Conservation (phyloP, 2,113 vertebrate genomes). For the Meriones unguiculatus region DNA sequence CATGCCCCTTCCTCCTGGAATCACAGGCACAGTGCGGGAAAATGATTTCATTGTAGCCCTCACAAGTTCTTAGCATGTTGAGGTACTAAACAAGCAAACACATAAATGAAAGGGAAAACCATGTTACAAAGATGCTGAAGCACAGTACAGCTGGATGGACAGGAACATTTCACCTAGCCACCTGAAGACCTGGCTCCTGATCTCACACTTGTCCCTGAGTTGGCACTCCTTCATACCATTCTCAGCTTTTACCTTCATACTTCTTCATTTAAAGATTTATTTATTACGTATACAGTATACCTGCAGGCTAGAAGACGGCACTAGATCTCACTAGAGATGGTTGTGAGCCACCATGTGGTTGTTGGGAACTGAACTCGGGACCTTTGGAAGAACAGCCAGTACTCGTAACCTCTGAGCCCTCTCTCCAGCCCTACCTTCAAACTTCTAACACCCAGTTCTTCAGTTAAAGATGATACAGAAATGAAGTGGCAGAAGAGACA, state of each 20-base stretch:
- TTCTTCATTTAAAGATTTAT: too few species aligned
- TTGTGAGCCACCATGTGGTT: too few species aligned
- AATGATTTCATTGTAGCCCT: conserved; percentile 97
- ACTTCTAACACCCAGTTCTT: neutral
- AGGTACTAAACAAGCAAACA: conserved; percentile 89
- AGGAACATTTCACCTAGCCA: neutral
- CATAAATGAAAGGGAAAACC: neutral
- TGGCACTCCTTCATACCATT: neutral
- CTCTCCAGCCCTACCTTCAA: neutral
- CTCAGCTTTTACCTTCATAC: neutral
- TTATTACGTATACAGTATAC: too few species aligned
- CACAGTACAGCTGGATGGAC: neutral
- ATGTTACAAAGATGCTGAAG: neutral
- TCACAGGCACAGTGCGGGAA: conserved; percentile 98
- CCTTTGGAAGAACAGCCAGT: too few species aligned
- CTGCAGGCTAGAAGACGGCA: too few species aligned
- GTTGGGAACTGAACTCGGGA: too few species aligned
- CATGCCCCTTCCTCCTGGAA: conserved; percentile 96
- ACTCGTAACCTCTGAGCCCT: too few species aligned
- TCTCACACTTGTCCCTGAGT: neutral
- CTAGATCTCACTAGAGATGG: too few species aligned
- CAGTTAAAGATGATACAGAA: neutral
- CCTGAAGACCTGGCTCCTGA: neutral
- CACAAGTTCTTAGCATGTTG: conserved; percentile 94
- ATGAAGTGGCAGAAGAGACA: neutral